These are phyloP conservation scores for Aporrectodea caliginosa DNA, from an alignment of 1,140 invertebrate species.

Conservation along the genomic window DNA sequence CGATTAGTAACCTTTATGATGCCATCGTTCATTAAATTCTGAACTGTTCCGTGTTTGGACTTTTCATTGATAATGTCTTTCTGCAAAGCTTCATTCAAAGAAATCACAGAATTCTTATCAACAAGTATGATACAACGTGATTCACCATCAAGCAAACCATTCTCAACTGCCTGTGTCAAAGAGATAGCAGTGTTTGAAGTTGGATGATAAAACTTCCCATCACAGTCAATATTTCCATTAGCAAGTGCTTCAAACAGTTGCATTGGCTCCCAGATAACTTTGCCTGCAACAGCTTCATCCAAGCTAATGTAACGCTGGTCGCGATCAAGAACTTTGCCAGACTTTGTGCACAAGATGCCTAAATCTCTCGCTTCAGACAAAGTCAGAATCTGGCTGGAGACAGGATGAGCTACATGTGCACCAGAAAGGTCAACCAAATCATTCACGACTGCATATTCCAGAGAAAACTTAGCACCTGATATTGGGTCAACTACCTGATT, in stretches of 20 bases:
- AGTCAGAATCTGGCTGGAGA: background rate
- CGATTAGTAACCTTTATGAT: background rate
- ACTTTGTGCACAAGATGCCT: background rate
- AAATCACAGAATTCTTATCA: background rate
- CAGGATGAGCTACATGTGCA: background rate
- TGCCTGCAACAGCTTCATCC: background rate
- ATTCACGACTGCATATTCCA: background rate
- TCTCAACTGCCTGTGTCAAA: background rate
- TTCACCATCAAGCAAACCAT: background rate
- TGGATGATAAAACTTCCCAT: background rate
- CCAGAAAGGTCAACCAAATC: background rate
- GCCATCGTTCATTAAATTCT: background rate
- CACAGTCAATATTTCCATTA: background rate
- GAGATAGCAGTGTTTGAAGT: background rate
- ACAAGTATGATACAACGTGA: background rate
- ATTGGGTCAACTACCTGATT: background rate
- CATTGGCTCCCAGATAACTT: background rate
- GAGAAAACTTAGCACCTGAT: background rate
- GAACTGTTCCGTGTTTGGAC: background rate
- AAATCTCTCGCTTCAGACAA: background rate
- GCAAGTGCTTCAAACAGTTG: background rate
- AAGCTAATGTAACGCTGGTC: background rate
- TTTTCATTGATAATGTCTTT: background rate
- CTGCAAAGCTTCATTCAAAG: background rate
- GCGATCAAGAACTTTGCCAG: background rate